These are phyloP conservation scores for Riparia riparia DNA, from an alignment of 2,113 vertebrate species.

Conservation along the genomic window DNA sequence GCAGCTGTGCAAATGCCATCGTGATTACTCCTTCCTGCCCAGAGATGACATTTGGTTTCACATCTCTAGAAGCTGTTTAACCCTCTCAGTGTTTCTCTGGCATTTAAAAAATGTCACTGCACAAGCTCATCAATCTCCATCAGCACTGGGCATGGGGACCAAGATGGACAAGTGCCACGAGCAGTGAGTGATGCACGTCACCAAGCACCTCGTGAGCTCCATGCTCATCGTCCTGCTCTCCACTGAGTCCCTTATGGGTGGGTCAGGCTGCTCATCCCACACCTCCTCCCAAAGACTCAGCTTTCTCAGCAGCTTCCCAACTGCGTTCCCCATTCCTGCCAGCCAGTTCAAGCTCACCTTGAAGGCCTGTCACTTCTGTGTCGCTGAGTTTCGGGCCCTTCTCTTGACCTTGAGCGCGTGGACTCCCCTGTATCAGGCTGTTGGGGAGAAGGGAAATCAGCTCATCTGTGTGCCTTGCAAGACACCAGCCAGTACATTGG, in stretches of 20 bases:
- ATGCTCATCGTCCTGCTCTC: neutral
- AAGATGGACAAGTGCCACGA: neutral
- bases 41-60: constrained; percentile 26
- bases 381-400: constrained; percentile 82
- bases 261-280: neutral
- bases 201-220: neutral
- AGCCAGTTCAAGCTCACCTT: constrained; percentile 75
- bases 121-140: neutral
- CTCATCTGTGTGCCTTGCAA: neutral
- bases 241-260: neutral
- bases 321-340: neutral
- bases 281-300: neutral
- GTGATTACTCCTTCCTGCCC: neutral
- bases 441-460: neutral
- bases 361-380: constrained; percentile 81
- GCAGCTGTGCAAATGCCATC: neutral
- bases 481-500: neutral
- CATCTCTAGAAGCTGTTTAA: constrained; percentile 8
- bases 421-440: constrained; percentile 70
- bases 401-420: constrained; percentile 78
- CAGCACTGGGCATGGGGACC: neutral
- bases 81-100: neutral
- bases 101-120: constrained; percentile 57
- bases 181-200: neutral
- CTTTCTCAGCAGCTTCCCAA: neutral